phyloP scores from a whole-genome alignment of 2,888 invertebrate species.

The Strigamia maritima region DNA sequence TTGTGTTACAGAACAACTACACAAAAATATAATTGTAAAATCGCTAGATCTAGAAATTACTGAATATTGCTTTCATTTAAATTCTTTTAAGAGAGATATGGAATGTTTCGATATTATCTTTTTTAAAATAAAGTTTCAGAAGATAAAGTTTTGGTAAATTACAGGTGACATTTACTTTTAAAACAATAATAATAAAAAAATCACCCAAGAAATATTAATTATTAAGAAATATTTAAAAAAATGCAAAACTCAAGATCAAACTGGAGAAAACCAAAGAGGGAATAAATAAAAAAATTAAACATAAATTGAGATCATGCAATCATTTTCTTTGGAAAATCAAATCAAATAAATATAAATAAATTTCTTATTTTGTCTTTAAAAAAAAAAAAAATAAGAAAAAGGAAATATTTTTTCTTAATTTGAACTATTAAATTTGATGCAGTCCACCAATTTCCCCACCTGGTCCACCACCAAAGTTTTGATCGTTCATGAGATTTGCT shows the following conservation, averaged over 20 bases:
- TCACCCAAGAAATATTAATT: neutral
- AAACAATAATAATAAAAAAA: neutral
- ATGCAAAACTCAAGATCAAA: slow-evolving; percentile 26
- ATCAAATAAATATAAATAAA: neutral
- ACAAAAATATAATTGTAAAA: neutral
- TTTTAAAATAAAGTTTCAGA: neutral
- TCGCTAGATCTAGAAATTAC: slow-evolving; percentile 7
- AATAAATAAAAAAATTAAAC: neutral
- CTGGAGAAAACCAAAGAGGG: neutral
- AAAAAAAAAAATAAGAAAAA: neutral
- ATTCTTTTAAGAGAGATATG: neutral
- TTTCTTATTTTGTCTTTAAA: neutral
- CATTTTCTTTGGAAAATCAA: neutral
- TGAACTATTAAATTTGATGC: slow-evolving; percentile 25
- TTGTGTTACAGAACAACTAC: neutral
- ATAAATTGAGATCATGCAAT: neutral
- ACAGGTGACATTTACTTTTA: neutral
- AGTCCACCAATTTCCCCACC: slow-evolving; percentile 23
- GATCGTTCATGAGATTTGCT: slow-evolving; percentile 39
- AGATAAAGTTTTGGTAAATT: neutral
- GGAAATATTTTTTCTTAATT: neutral
- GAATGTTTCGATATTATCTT: neutral
- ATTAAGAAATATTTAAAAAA: neutral
- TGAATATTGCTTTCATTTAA: slow-evolving; percentile 7
- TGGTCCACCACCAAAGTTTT: slow-evolving; percentile 11